phyloP scores from a whole-genome alignment of 2,888 invertebrate genomes.

The Lithophane semibrunnea region DNA sequence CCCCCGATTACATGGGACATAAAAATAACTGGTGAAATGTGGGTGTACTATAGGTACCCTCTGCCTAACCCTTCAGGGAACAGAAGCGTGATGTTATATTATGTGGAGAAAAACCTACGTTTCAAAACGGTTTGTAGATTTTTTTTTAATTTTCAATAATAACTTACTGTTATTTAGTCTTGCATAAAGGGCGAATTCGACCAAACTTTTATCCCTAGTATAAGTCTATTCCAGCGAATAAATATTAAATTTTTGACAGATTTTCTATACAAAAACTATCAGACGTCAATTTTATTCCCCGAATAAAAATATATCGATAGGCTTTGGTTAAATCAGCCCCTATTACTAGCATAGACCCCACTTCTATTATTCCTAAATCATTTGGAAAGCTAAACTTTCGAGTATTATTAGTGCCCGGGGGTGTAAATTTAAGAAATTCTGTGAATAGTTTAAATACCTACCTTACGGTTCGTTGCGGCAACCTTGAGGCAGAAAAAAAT shows the following conservation, averaged over 20 bases:
- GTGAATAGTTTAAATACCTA: conserved; percentile 48
- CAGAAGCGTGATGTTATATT: too few species aligned
- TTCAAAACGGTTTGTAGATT: conserved; percentile 17
- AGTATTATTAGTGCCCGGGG: conserved; percentile 27
- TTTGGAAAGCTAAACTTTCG: conserved; percentile 57
- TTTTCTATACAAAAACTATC: too few species aligned
- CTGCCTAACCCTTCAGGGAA: too few species aligned
- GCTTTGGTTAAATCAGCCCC: too few species aligned
- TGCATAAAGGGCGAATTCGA: background rate
- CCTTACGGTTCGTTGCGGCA: conserved; percentile 14
- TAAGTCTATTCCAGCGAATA: too few species aligned
- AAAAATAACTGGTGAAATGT: too few species aligned
- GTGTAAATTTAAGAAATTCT: conserved; percentile 53
- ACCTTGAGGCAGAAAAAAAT: background rate
- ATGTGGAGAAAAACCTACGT: background rate
- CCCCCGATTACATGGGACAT: too few species aligned
- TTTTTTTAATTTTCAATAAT: conserved; percentile 21
- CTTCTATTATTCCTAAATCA: conserved; percentile 51
- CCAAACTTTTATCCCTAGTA: too few species aligned
- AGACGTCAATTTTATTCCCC: too few species aligned
- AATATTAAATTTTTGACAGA: too few species aligned
- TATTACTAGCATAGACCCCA: conserved; percentile 1
- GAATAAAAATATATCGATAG: too few species aligned
- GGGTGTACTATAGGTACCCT: too few species aligned
- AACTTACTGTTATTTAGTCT: conserved; percentile 19